Conservation (phyloP, 2,113 vertebrate species). For the Dendrocopos noguchii region DNA sequence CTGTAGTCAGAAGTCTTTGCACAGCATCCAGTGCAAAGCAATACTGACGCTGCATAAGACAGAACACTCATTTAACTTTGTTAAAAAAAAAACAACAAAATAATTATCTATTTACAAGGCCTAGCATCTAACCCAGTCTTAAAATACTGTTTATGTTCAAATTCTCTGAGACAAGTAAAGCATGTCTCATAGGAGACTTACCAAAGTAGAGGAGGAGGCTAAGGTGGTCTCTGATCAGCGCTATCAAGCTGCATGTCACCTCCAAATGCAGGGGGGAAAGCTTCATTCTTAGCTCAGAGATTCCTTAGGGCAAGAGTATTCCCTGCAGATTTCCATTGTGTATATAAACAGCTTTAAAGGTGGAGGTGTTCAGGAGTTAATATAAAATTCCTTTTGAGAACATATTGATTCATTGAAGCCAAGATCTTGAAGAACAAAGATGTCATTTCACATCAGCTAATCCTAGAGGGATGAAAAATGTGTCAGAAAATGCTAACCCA, state of each 20-base stretch:
- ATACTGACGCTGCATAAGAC: not conserved
- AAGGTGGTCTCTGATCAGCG: not conserved
- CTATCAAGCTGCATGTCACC: not conserved
- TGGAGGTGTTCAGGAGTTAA: not conserved
- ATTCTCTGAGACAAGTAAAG: not conserved
- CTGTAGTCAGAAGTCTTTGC: not conserved
- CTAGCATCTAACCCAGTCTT: not conserved
- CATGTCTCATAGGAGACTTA: not conserved
- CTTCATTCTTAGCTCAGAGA: not conserved
- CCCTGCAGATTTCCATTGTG: not conserved
- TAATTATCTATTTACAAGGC: not conserved
- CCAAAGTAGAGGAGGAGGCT: not conserved
- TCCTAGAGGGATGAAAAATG: not conserved
- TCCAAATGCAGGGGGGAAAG: not conserved
- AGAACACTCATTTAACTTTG: not conserved
- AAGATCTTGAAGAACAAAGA: not conserved
- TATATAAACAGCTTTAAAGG: not conserved
- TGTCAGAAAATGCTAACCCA: not conserved
- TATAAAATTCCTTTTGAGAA: accelerated
- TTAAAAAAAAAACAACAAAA: not conserved
- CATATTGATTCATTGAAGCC: not conserved
- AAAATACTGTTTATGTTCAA: not conserved
- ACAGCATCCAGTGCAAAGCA: not conserved
- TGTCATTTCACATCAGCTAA: not conserved
- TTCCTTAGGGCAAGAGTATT: not conserved